Conservation (phyloP, 2,888 invertebrate species). For the Macrophya annulata region DNA sequence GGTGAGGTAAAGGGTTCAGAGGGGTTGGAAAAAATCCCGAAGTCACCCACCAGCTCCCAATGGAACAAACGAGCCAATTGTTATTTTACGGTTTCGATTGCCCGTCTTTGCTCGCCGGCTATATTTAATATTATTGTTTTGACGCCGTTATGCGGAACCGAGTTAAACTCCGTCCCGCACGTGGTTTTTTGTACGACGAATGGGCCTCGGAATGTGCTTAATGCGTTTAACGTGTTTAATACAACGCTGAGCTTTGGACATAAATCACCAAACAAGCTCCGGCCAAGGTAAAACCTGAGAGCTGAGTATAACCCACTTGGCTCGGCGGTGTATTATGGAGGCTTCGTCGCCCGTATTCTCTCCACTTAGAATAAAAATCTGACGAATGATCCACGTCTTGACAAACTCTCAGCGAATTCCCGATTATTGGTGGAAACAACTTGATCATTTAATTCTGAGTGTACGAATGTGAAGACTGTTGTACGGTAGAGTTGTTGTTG, state of each 20-base stretch:
- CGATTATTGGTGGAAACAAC: not conserved
- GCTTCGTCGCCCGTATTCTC: not conserved
- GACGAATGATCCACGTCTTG: not conserved
- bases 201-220: constrained; percentile 29
- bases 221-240: constrained; percentile 46
- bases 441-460: not conserved
- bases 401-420: not conserved
- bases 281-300: constrained; percentile 17
- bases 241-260: constrained; percentile 23
- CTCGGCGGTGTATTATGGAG: constrained; percentile 20
- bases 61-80: constrained; percentile 10
- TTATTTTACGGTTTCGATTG: constrained; percentile 46
- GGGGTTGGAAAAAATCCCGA: not conserved
- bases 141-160: constrained; percentile 38
- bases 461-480: constrained; percentile 20
- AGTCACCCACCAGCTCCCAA: constrained; percentile 14
- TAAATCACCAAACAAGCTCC: constrained; percentile 30
- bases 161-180: not conserved
- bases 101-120: not conserved
- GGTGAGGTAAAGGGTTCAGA: not conserved
- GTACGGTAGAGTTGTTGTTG: constrained; percentile 30
- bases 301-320: constrained; percentile 28
- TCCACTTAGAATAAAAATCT: not conserved
- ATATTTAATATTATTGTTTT: constrained; percentile 40
- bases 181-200: constrained; percentile 7